Percentiles rank a stretch among this genome's conserved stretches.
Evolutionary conservation across 1,140 invertebrate genomes (phyloP).

Genomic region (Drosophila sp.): DNA sequence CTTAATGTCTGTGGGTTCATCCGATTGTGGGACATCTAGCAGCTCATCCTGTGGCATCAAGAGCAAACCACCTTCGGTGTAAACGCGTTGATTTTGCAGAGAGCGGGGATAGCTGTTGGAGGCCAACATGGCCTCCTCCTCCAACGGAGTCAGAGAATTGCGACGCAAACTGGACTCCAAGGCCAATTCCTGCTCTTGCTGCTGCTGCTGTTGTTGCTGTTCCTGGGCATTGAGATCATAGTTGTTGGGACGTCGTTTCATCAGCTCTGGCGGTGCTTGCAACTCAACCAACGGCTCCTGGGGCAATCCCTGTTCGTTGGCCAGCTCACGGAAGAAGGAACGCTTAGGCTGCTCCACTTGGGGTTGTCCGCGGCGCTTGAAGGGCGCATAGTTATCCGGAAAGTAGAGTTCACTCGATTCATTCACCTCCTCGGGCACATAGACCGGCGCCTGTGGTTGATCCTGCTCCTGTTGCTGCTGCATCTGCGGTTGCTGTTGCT

Average conservation of each 20-base stretch:
- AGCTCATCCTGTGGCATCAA: constrained; percentile 80
- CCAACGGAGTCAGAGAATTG: constrained; percentile 75
- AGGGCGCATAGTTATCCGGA: constrained; percentile 72
- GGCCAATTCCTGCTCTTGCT: constrained; percentile 41
- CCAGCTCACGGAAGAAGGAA: constrained; percentile 79
- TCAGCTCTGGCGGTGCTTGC: constrained; percentile 43
- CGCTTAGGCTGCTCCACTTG: constrained; percentile 38
- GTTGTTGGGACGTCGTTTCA: constrained; percentile 59
- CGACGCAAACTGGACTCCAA: constrained; percentile 67
- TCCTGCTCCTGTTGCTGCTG: constrained; percentile 48
- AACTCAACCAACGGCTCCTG: constrained; percentile 54
- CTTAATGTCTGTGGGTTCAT: constrained; percentile 82
- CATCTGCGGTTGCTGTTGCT: constrained; percentile 33
- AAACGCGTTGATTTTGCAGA: constrained; percentile 83
- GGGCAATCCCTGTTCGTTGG: constrained; percentile 63
- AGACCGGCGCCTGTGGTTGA: constrained; percentile 22
- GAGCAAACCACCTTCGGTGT: constrained; percentile 88
- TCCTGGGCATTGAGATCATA: constrained; percentile 44
- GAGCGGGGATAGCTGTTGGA: constrained; percentile 68
- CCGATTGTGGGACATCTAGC: constrained; percentile 57
- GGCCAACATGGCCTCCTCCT: constrained; percentile 80
- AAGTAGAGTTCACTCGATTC: constrained; percentile 80
- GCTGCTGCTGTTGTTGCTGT: not conserved
- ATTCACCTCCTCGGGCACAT: constrained; percentile 75
- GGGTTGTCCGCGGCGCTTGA: constrained; percentile 53